Evolutionary conservation across 2,888 invertebrate genomes (phyloP).

Genomic region (Eudemis profundana): DNA sequence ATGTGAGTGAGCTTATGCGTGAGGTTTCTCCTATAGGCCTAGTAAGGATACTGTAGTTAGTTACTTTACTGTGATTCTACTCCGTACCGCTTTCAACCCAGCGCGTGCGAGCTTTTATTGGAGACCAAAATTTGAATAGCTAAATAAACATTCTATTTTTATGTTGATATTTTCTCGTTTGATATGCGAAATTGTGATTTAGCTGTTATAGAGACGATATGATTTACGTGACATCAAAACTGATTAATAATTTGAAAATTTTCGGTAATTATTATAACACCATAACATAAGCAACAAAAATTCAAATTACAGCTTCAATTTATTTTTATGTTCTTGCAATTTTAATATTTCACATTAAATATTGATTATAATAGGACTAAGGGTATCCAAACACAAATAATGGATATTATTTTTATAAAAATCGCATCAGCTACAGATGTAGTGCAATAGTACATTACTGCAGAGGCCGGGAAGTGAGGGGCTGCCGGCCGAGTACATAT

Average conservation of each 20-base stretch:
- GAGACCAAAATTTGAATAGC: conserved; percentile 51
- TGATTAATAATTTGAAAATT: not conserved
- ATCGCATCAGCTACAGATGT: too few species aligned
- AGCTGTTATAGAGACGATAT: not conserved
- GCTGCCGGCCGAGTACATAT: too few species aligned
- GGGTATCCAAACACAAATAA: not conserved
- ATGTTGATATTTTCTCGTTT: conserved; percentile 23
- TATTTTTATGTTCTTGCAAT: not conserved
- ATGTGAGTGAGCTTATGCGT: too few species aligned
- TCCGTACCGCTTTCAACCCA: conserved; percentile 51
- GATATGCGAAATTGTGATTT: not conserved
- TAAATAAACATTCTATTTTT: conserved; percentile 49
- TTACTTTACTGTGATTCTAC: too few species aligned
- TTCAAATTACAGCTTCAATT: too few species aligned
- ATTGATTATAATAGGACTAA: not conserved
- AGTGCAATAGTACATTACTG: too few species aligned
- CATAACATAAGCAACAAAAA: too few species aligned
- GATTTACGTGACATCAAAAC: not conserved
- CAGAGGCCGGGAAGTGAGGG: too few species aligned
- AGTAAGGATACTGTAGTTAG: too few species aligned
- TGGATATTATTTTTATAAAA: too few species aligned
- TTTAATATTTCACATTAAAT: not conserved
- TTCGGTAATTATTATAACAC: not conserved
- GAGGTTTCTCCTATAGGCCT: too few species aligned
- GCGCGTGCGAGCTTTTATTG: conserved; percentile 43